Evolutionary conservation across 2,113 vertebrate species (phyloP), one percentile per base, ranked within the genome.

Genomic region (Brachypodius melanocephalos): DNA sequence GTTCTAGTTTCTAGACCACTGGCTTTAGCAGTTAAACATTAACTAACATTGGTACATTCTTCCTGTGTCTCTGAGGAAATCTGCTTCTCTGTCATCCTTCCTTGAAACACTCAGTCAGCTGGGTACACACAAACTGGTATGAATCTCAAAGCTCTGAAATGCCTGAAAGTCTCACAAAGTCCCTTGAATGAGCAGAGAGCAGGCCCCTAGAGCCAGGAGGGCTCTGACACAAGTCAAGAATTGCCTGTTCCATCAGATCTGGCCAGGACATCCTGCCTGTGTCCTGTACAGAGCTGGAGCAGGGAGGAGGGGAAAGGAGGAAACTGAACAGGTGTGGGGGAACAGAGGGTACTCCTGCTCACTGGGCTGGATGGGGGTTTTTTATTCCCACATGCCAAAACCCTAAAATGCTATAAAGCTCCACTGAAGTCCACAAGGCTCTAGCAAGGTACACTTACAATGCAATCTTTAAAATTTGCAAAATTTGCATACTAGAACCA

Each of bases 251-350:
- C 22, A 8, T 32, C 45, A 61, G 21, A 8, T 8, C 12, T 4
- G 12, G 12, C 51, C 45, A 26, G 4, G 25, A 14, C 40, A 17
- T 36, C 55, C 61, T 68, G 68, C 32, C 45, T 1, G 34, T 4
- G 12, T 32, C 29, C 74, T 22, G 57, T 22, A 0, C 2, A 5
- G 10, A 9, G 51, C 5, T 31, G 5, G 24, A 42, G 26, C 22
- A 20, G 46, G 12, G 8, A 51, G 25, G 49, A 8, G 14, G 1
- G 6, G 25, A 49, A 45, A 13, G 21, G n/a, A 67, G 42, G 15
- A 38, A 34, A 3, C 29, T 12, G 26, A 54, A 22, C 0, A 11
- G n/a, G 25, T 13, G 15, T 1, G 0, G 42, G 29, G 17, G 7
- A 43, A 11, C 5, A 3, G 57, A 38, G 17, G 9, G 17, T 20